Percentiles rank a stretch among this genome's conserved stretches.
Conservation (phyloP, 2,113 vertebrate species). For the Salminus brasiliensis region DNA sequence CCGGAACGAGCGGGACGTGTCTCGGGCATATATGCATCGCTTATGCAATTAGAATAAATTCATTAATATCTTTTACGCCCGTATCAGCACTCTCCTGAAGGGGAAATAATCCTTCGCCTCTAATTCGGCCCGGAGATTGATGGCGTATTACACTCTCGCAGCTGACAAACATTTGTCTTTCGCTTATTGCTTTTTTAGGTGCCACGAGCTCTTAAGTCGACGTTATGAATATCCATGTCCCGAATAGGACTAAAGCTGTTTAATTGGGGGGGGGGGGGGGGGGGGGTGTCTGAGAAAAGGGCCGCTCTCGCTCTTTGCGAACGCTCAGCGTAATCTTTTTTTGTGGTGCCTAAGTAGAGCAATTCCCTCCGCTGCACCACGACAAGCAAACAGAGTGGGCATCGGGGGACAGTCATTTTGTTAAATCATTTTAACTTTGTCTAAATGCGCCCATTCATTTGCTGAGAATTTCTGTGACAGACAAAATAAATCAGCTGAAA, state of each 20-base stretch:
- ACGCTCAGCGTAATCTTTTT: slow-evolving; percentile 64
- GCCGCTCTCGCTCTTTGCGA: slow-evolving; percentile 53
- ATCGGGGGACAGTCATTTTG: slow-evolving; percentile 64
- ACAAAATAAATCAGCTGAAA: slow-evolving; percentile 70
- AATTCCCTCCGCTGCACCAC: slow-evolving; percentile 59
- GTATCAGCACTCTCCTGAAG: slow-evolving; percentile 71
- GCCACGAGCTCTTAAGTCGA: slow-evolving; percentile 58
- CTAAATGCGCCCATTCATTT: slow-evolving; percentile 71
- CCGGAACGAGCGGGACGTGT: slow-evolving; percentile 47
- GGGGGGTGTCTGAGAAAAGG: slow-evolving; percentile 25
- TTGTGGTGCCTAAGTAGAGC: slow-evolving; percentile 63
- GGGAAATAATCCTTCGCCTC: slow-evolving; percentile 69
- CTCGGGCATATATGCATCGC: slow-evolving; percentile 57
- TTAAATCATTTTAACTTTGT: slow-evolving; percentile 72
- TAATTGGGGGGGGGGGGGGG: slow-evolving; percentile 65
- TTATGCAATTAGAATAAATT: slow-evolving; percentile 72
- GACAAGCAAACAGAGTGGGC: slow-evolving; percentile 57
- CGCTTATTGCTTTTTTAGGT: slow-evolving; percentile 72
- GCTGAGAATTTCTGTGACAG: slow-evolving; percentile 65
- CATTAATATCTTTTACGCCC: slow-evolving; percentile 73
- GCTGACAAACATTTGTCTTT: slow-evolving; percentile 78
- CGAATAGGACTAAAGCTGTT: slow-evolving; percentile 67
- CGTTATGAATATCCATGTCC: slow-evolving; percentile 71
- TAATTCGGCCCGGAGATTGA: slow-evolving; percentile 69
- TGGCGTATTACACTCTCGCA: slow-evolving; percentile 63